Conservation (phyloP, 2,113 vertebrate genomes). For the Stegastes partitus region DNA sequence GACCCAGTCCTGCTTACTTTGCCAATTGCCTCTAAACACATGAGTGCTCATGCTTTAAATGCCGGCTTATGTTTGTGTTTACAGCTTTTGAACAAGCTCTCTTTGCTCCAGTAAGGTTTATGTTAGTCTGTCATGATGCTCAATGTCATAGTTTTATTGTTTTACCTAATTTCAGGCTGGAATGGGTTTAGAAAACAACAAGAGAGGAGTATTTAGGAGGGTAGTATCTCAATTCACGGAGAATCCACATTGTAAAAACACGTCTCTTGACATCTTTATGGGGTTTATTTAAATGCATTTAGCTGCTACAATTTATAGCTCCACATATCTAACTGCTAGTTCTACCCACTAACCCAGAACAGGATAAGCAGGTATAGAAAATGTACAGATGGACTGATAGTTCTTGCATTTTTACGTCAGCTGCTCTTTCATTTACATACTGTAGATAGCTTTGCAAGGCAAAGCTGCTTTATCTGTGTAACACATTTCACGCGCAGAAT, state of each 20-base stretch:
- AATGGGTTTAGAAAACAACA: background rate
- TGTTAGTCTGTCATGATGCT: slow-evolving; percentile 23
- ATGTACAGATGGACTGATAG: slow-evolving; percentile 20
- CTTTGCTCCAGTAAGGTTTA: slow-evolving; percentile 21
- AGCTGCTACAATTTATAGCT: slow-evolving; percentile 6
- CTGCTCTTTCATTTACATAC: slow-evolving; percentile 23
- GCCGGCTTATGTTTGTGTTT: slow-evolving; percentile 41
- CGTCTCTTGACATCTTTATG: background rate
- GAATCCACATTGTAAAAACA: background rate
- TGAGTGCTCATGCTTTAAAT: slow-evolving; percentile 57
- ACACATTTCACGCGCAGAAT: slow-evolving; percentile 12
- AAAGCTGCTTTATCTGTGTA: slow-evolving; percentile 17
- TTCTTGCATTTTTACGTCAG: slow-evolving; percentile 15
- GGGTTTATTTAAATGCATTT: slow-evolving; percentile 13
- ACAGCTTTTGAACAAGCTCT: slow-evolving; percentile 12
- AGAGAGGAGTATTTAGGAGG: background rate
- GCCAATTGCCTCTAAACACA: slow-evolving; percentile 40
- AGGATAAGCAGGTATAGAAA: slow-evolving; percentile 10
- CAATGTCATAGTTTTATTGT: background rate
- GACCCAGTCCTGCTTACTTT: slow-evolving; percentile 16
- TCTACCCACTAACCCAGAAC: background rate
- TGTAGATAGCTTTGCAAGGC: slow-evolving; percentile 15
- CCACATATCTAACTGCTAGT: background rate
- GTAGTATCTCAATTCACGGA: background rate
- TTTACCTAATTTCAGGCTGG: slow-evolving; percentile 10